Conservation (phyloP, 2,113 vertebrate genomes). For the Microcebus murinus region DNA sequence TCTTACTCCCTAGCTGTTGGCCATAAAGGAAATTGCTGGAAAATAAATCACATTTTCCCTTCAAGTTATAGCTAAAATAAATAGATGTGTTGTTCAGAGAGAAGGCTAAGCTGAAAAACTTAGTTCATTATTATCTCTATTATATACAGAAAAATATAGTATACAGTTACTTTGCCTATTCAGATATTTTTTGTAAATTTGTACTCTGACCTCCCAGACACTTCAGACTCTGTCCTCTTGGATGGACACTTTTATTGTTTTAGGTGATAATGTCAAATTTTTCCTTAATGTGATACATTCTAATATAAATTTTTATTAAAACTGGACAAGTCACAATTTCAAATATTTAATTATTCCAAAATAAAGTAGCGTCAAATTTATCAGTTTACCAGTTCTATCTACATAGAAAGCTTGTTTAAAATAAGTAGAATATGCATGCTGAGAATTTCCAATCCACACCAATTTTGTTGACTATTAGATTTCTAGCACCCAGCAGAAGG, state of each 20-base stretch:
- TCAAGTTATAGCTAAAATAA: background rate
- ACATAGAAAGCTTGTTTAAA: conserved; percentile 1
- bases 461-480: background rate
- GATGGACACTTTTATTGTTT: background rate
- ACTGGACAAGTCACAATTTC: background rate
- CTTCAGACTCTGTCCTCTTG: background rate
- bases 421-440: background rate
- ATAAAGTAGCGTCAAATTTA: background rate
- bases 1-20: background rate
- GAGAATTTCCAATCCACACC: background rate
- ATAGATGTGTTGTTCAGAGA: background rate
- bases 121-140: background rate
- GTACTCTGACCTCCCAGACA: background rate
- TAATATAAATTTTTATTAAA: conserved; percentile 10
- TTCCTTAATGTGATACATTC: background rate
- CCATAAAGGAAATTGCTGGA: background rate
- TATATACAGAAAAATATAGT: background rate
- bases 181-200: background rate
- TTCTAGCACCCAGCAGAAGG: background rate
- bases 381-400: background rate
- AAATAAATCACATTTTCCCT: background rate
- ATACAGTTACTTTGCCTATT: background rate
- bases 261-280: background rate
- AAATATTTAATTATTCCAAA: conserved; percentile 22
- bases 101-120: background rate